These are phyloP conservation scores for Artemia sp. DNA, from an alignment of 2,888 invertebrate species.

Conservation along the genomic window DNA sequence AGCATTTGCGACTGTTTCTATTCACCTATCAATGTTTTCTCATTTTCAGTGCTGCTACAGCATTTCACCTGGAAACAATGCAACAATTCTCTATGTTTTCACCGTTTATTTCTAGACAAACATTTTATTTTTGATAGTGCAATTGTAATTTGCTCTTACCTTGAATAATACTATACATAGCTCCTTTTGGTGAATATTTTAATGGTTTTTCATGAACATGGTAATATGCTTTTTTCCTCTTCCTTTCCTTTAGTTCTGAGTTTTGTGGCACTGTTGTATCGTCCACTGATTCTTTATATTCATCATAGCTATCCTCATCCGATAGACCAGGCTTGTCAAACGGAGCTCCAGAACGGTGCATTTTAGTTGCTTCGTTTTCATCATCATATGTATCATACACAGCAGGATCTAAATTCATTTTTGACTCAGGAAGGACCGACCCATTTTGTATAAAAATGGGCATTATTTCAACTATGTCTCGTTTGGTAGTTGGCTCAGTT, in stretches of 20 bases:
- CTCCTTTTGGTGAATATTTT: conserved; percentile 10
- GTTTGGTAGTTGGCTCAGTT: background rate
- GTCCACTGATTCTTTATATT: background rate
- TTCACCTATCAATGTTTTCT: too few species aligned
- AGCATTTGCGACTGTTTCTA: too few species aligned
- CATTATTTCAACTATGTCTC: background rate
- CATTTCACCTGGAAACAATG: too few species aligned
- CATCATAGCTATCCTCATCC: background rate
- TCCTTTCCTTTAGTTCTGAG: background rate
- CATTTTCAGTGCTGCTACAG: too few species aligned
- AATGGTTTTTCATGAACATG: conserved; percentile 1
- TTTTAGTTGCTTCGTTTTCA: background rate
- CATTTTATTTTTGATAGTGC: too few species aligned
- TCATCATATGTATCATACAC: conserved; percentile 6
- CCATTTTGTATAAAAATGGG: background rate
- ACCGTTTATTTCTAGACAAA: too few species aligned
- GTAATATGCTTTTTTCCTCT: conserved; percentile 15
- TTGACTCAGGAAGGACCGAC: background rate
- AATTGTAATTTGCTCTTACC: background rate
- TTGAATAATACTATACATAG: conserved; percentile 2
- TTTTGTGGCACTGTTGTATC: background rate
- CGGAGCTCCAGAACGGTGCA: conserved; percentile 4
- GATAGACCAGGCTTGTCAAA: background rate
- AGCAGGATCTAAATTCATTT: background rate
- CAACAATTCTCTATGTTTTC: too few species aligned